Conservation (phyloP, 53 echinoderm and acorn worm species). For the Luidia sarsii region DNA sequence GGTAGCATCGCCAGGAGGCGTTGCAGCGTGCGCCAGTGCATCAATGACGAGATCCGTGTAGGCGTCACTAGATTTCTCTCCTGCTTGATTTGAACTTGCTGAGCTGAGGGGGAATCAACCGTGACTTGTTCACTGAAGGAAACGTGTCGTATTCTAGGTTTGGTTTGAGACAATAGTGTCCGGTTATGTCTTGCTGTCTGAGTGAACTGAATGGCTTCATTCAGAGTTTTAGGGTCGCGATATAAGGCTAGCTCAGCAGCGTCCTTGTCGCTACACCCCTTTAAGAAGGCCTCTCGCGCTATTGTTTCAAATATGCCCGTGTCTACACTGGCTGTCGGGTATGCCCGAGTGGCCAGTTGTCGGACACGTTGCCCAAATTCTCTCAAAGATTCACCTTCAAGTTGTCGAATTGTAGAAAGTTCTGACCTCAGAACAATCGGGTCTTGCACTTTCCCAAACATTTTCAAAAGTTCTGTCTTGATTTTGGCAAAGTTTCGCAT, state of each 20-base stretch:
- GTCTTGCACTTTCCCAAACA: slow-evolving; percentile 26
- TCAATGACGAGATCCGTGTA: background rate
- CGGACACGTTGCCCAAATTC: slow-evolving; percentile 35
- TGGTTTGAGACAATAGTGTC: slow-evolving; percentile 6
- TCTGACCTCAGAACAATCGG: slow-evolving; percentile 21
- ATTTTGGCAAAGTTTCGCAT: background rate
- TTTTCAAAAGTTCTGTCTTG: slow-evolving; percentile 7
- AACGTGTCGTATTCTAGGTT: slow-evolving; percentile 13
- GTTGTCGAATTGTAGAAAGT: slow-evolving; percentile 12
- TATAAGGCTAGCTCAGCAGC: slow-evolving; percentile 15
- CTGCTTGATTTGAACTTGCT: background rate
- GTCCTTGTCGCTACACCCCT: slow-evolving; percentile 17
- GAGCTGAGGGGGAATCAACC: background rate
- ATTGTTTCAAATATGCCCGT: slow-evolving; percentile 7
- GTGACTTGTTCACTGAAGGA: slow-evolving; percentile 14
- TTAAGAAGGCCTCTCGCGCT: slow-evolving; percentile 13
- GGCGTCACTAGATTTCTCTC: background rate
- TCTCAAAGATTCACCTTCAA: slow-evolving; percentile 8
- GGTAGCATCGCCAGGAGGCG: background rate
- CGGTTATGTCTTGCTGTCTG: slow-evolving; percentile 18
- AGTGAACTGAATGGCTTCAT: slow-evolving; percentile 13
- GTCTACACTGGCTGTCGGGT: slow-evolving; percentile 5
- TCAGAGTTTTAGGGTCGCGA: slow-evolving; percentile 21
- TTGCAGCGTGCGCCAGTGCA: background rate
- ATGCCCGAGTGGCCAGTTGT: slow-evolving; percentile 17